Evolutionary conservation across 2,797 vertebrate species (phyloP).

Genomic region (Falco columbarius): DNA sequence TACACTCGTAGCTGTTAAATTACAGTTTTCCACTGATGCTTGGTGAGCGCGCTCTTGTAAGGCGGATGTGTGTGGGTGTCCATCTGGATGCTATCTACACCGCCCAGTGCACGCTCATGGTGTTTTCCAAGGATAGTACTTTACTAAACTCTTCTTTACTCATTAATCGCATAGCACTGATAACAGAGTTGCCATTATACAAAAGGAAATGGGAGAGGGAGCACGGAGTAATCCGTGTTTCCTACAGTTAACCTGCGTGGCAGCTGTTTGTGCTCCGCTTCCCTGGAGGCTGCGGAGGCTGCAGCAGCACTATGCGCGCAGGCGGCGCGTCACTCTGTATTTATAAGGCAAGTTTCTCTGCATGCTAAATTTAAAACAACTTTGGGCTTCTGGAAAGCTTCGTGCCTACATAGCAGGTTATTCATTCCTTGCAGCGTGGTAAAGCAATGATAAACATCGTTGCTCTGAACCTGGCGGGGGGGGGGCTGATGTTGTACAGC

Average conservation of each 20-base stretch:
- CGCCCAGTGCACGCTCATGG: accelerated
- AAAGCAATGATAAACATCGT: neutral
- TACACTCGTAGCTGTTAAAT: accelerated
- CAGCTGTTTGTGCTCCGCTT: neutral
- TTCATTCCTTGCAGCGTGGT: neutral
- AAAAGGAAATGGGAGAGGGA: neutral
- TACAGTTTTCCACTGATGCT: accelerated
- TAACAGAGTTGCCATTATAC: neutral
- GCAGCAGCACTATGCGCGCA: accelerated
- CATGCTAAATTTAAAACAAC: neutral
- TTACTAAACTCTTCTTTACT: no score
- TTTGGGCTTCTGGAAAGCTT: neutral
- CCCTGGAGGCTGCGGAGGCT: neutral
- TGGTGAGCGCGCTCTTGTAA: accelerated
- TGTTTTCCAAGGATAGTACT: neutral
- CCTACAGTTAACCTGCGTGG: neutral
- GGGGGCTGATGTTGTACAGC: neutral
- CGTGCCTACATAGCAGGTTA: neutral
- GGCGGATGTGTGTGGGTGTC: neutral
- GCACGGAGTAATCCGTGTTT: accelerated
- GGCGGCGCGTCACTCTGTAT: accelerated
- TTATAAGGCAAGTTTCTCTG: neutral
- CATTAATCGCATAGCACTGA: accelerated
- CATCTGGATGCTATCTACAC: neutral
- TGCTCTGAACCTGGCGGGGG: neutral